A percentile compares a stretch with the other conserved stretches of the same genome.
These are phyloP conservation scores for Netelia fuscicornis DNA, from an alignment of 2,888 invertebrate genomes.

Conservation along the genomic window DNA sequence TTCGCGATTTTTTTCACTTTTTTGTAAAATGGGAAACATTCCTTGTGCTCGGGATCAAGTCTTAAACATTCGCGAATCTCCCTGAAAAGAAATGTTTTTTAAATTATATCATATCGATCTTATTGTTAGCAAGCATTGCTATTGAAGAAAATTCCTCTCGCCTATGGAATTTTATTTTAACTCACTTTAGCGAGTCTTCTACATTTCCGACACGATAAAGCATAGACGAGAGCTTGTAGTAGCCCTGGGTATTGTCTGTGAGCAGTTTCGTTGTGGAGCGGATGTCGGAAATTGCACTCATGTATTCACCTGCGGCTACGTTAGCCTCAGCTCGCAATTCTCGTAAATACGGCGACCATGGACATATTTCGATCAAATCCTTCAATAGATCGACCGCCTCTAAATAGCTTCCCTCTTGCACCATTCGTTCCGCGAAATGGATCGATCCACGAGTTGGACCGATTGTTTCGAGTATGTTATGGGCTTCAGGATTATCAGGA, in stretches of 20 bases:
- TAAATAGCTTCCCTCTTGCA: conserved; percentile 86
- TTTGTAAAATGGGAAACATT: conserved; percentile 98
- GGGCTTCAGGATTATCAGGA: conserved; percentile 91
- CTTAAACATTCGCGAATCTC: conserved; percentile 98
- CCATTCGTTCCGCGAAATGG: conserved; percentile 88
- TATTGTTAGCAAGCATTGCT: too few relatives aligned
- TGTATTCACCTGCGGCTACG: conserved; percentile 90
- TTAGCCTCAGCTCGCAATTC: conserved; percentile 95
- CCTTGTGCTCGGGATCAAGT: conserved; percentile 98
- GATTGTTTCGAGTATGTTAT: conserved; percentile 88
- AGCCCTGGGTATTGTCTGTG: conserved; percentile 96
- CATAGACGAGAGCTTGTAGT: conserved; percentile 92
- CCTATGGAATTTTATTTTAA: conserved; percentile 51
- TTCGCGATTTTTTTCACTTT: conserved; percentile 97
- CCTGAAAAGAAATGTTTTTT: conserved; percentile 81
- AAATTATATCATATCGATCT: too few relatives aligned
- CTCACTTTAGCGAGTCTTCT: conserved; percentile 93
- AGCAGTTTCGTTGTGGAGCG: conserved; percentile 95
- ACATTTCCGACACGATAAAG: conserved; percentile 97
- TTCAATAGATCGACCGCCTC: conserved; percentile 89
- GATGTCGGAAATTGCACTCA: conserved; percentile 96
- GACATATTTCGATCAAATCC: conserved; percentile 91
- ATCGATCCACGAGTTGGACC: conserved; percentile 88
- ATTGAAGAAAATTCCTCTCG: too few relatives aligned
- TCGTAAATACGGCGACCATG: conserved; percentile 94